Evolutionary conservation across 2,113 vertebrate genomes (phyloP), one percentile per base, ranked within the genome.

Genomic region (Rhinogobius similis): DNA sequence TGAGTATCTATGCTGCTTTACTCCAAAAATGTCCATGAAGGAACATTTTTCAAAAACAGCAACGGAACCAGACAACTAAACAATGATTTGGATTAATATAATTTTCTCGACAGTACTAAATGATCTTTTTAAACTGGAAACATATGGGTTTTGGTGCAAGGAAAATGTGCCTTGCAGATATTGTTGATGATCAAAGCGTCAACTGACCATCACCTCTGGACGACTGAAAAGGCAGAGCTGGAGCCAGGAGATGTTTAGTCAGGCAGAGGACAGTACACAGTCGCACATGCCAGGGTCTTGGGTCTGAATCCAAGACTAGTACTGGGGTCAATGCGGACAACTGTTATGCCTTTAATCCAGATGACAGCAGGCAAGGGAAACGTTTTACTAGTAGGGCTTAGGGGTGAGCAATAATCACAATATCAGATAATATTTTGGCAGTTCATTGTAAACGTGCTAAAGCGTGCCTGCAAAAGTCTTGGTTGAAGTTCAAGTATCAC

Each of bases 131-230:
- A 67, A 2, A 65, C 10, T 66, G 29, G 38, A 58, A 83, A 68
- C 68, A 77, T 44, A 62, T 73, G 68, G 68, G 53, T 71, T 24
- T 13, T 26, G 20, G 20, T 65, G 67, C 67, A 61, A 21, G 20
- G 26, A 84, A 86, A 81, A 89, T 85, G 80, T 88, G 81, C n/a
- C 67, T 72, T 58, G 50, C 76, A 87, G 76, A 78, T 70, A 83
- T n/a, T 65, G 10, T 65, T 2, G 1, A 65, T 69, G 74, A 86
- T 83, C 71, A 83, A 83, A 79, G 62, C 82, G 55, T 79, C 70
- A 68, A 73, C 73, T 73, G 84, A 79, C 65, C 73, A 75, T 81
- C 64, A 75, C 68, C 77, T 73, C 59, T 56, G 82, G 67, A 87
- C 63, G 50, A 61, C 75, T 81, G 58, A 46, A 53, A 48, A 52